Conservation (phyloP, 2,888 invertebrate species). For the Salticus scenicus region DNA sequence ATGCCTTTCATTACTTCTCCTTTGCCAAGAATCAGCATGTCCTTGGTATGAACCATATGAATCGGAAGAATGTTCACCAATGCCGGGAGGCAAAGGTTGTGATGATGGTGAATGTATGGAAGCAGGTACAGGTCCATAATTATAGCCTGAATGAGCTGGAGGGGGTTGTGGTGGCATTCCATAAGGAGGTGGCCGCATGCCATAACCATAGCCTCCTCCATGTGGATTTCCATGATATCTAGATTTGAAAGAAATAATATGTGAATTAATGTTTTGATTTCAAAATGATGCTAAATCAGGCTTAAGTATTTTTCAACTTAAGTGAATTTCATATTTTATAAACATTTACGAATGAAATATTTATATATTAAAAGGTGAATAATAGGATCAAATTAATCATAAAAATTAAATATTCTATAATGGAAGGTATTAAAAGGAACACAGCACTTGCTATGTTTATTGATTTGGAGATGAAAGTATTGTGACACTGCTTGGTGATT, state of each 20-base stretch:
- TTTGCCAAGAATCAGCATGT: conserved; percentile 57
- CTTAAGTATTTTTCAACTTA: too few species aligned
- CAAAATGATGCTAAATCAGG: too few species aligned
- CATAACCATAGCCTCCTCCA: conserved; percentile 39
- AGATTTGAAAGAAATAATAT: not conserved
- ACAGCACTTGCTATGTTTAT: too few species aligned
- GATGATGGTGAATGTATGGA: conserved; percentile 44
- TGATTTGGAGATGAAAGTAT: too few species aligned
- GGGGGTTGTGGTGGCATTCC: conserved; percentile 30
- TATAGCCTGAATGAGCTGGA: conserved; percentile 47
- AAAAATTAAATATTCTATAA: too few species aligned
- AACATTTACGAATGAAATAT: too few species aligned
- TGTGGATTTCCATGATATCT: conserved; percentile 39
- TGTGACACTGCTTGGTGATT: too few species aligned
- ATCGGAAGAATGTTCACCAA: conserved; percentile 35
- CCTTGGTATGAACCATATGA: conserved; percentile 57
- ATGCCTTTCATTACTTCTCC: conserved; percentile 48
- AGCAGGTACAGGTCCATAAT: conserved; percentile 35
- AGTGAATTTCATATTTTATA: too few species aligned
- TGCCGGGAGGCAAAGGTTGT: conserved; percentile 41
- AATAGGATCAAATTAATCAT: too few species aligned
- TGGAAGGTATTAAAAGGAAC: too few species aligned
- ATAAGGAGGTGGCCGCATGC: conserved; percentile 33
- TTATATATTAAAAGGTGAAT: too few species aligned
- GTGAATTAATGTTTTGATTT: too few species aligned